phyloP scores from a whole-genome alignment of 1,140 invertebrate genomes.

The Temnothorax curvispinosus region DNA sequence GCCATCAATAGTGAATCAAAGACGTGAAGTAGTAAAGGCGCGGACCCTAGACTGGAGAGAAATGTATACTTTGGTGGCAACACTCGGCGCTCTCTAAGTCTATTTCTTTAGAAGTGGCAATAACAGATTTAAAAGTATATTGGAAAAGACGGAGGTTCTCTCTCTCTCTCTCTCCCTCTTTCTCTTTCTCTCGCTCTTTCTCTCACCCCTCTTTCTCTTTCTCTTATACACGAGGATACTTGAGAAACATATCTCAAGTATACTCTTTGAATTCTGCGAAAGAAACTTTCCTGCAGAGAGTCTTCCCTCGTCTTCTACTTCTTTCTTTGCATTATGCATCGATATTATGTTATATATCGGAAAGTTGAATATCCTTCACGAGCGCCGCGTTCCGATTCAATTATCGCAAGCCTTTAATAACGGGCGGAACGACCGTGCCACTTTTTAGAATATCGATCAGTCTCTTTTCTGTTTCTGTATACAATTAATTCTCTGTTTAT shows the following conservation, averaged over 20 bases:
- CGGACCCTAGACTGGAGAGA: neutral
- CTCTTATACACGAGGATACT: constrained; percentile 32
- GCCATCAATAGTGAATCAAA: constrained; percentile 53
- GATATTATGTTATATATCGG: constrained; percentile 44
- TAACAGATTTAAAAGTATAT: constrained; percentile 62
- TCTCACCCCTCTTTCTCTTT: neutral
- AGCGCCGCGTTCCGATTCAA: constrained; percentile 30
- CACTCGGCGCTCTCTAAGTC: constrained; percentile 14
- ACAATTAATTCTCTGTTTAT: constrained; percentile 56
- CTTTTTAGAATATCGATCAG: constrained; percentile 39
- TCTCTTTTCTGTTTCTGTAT: constrained; percentile 29
- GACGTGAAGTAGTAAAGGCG: neutral
- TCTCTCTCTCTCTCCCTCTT: neutral
- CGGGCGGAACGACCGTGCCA: neutral
- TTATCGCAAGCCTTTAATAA: constrained; percentile 50
- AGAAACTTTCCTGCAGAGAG: constrained; percentile 38
- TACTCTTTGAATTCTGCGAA: constrained; percentile 38
- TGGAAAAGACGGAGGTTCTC: constrained; percentile 17
- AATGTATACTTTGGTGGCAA: constrained; percentile 37
- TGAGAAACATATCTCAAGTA: constrained; percentile 47
- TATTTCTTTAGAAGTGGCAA: constrained; percentile 42
- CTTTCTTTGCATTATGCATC: constrained; percentile 36
- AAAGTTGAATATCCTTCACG: constrained; percentile 21
- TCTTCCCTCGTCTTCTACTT: constrained; percentile 2
- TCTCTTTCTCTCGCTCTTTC: neutral